Conservation (phyloP, 2,113 vertebrate genomes). For the Cinclus cinclus region DNA sequence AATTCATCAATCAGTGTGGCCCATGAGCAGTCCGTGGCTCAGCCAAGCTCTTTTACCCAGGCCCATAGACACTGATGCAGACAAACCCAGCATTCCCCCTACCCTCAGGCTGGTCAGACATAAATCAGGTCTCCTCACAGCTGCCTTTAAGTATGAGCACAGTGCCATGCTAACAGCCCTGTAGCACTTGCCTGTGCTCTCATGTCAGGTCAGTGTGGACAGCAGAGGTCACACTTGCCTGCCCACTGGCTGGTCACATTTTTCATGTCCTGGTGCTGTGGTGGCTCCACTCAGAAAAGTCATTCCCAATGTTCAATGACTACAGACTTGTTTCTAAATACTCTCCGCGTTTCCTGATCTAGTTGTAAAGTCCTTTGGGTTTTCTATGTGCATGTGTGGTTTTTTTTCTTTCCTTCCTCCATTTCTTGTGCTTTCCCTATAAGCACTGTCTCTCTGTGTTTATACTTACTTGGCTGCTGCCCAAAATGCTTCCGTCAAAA, state of each 20-base stretch:
- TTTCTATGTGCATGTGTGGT: accelerated
- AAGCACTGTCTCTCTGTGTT: background rate
- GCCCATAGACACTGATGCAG: background rate
- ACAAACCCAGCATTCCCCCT: accelerated
- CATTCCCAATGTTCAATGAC: background rate
- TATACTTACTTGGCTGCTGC: constrained; percentile 15
- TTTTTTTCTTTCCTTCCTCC: background rate
- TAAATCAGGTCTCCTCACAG: background rate
- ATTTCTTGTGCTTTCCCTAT: background rate
- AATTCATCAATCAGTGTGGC: background rate
- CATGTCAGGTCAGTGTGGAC: background rate
- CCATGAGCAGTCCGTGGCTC: background rate
- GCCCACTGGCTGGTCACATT: accelerated
- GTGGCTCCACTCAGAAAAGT: background rate
- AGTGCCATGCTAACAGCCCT: background rate
- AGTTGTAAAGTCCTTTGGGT: background rate
- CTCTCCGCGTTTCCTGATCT: background rate
- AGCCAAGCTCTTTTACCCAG: background rate
- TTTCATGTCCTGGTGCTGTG: background rate
- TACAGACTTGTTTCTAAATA: background rate
- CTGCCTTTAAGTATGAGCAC: background rate
- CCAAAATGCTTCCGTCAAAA: background rate
- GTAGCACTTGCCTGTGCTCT: background rate
- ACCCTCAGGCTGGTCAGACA: background rate
- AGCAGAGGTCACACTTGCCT: background rate